Conservation (phyloP, 2,113 vertebrate species). For the Furnarius figulus region DNA sequence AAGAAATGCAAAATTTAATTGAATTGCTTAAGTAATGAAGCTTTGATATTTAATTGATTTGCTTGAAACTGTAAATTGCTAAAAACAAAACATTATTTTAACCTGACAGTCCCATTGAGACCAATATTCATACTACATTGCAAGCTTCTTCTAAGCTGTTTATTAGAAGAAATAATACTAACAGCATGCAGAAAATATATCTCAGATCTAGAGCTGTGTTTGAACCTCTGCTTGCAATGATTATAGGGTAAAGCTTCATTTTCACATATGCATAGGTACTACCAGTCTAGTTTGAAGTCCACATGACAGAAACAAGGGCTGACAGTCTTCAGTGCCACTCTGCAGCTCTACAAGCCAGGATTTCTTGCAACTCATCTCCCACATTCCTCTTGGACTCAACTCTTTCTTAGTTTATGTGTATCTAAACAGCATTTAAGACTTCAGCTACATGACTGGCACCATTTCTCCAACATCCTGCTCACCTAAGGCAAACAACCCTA, state of each 20-base stretch:
- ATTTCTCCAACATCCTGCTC: not conserved
- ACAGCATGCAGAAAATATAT: not conserved
- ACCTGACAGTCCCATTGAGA: not conserved
- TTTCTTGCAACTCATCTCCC: not conserved
- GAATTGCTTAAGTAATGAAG: not conserved
- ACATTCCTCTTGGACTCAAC: not conserved
- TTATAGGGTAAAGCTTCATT: not conserved
- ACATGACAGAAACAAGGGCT: not conserved
- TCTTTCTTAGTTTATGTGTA: not conserved
- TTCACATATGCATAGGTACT: not conserved
- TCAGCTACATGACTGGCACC: not conserved
- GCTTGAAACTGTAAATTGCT: not conserved
- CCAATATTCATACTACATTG: not conserved
- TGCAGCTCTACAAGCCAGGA: not conserved
- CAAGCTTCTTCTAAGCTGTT: not conserved
- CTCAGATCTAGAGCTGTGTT: not conserved
- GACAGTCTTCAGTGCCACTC: not conserved
- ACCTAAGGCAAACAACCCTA: not conserved
- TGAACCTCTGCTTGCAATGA: not conserved
- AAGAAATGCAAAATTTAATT: not conserved
- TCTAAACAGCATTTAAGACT: not conserved
- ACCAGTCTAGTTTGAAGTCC: not conserved
- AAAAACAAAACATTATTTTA: not conserved
- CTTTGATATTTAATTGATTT: conserved; percentile 12
- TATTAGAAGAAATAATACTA: not conserved